These are phyloP conservation scores for Myotis davidii DNA, from an alignment of 2,113 vertebrate species.

Conservation along the genomic window DNA sequence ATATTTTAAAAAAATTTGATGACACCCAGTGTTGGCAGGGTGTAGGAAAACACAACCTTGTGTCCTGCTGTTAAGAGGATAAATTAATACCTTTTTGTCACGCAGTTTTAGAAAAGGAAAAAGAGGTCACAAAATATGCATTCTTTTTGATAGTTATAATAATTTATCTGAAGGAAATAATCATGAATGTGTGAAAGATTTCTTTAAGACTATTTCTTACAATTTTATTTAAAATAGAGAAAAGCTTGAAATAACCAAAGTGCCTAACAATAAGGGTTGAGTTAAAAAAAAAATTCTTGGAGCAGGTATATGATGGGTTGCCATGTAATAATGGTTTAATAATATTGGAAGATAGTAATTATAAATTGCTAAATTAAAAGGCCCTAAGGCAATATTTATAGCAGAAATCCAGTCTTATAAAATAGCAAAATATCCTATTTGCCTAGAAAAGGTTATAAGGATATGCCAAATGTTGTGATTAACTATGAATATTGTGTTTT, in stretches of 20 bases:
- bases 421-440: background rate
- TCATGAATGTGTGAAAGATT: background rate
- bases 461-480: background rate
- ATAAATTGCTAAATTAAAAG: background rate
- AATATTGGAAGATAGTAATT: background rate
- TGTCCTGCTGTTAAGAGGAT: background rate
- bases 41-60: background rate
- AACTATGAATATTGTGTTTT: background rate
- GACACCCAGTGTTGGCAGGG: background rate
- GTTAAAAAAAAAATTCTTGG: background rate
- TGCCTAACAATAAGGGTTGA: background rate
- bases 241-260: slow-evolving; percentile 1
- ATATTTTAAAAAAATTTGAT: background rate
- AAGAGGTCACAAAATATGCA: background rate
- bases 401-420: background rate
- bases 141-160: background rate
- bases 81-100: background rate
- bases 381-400: background rate
- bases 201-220: background rate
- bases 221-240: slow-evolving; percentile 44
- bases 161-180: slow-evolving; percentile 43
- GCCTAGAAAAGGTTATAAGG: background rate
- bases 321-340: background rate
- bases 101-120: background rate
- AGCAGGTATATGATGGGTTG: background rate